A percentile compares a stretch with the other conserved stretches of the same genome.
Evolutionary conservation across 1,140 invertebrate genomes (phyloP).

Genomic region (Notospermus geniculatus): DNA sequence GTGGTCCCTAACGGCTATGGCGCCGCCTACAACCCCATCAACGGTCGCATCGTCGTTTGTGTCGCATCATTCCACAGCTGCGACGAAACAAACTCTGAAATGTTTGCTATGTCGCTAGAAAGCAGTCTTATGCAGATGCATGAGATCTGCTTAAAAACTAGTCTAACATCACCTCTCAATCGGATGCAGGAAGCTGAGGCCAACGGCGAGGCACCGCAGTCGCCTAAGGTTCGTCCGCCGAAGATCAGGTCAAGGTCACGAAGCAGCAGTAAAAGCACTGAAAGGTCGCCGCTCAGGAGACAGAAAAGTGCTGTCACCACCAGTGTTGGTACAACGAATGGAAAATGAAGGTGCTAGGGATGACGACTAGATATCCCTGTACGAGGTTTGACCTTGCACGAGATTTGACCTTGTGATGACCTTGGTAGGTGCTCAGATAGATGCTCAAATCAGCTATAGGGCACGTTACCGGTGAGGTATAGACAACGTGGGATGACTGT

Average conservation of each 20-base stretch:
- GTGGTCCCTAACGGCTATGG: constrained; percentile 98
- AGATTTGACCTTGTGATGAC: too few species aligned
- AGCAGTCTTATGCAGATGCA: constrained; percentile 81
- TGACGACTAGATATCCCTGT: too few species aligned
- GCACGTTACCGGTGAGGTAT: too few species aligned
- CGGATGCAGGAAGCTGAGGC: background rate
- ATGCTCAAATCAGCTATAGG: too few species aligned
- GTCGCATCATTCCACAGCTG: constrained; percentile 83
- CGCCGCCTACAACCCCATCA: constrained; percentile 90
- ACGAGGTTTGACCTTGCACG: too few species aligned
- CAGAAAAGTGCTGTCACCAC: too few species aligned
- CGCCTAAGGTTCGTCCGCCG: constrained; percentile 2
- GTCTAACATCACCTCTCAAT: background rate
- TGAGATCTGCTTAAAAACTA: constrained; percentile 54
- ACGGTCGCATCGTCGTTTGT: constrained; percentile 83
- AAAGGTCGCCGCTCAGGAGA: too few species aligned
- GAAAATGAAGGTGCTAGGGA: too few species aligned
- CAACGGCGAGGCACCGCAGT: background rate
- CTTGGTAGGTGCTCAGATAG: too few species aligned
- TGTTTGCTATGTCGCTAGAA: constrained; percentile 78
- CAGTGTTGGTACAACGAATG: too few species aligned
- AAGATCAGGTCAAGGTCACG: constrained; percentile 1
- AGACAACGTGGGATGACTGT: too few species aligned
- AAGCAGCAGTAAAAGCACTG: too few species aligned
- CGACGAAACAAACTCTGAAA: constrained; percentile 76